These are phyloP conservation scores for Hipparchia sbordonii DNA, from an alignment of 2,888 invertebrate genomes.

Conservation along the genomic window DNA sequence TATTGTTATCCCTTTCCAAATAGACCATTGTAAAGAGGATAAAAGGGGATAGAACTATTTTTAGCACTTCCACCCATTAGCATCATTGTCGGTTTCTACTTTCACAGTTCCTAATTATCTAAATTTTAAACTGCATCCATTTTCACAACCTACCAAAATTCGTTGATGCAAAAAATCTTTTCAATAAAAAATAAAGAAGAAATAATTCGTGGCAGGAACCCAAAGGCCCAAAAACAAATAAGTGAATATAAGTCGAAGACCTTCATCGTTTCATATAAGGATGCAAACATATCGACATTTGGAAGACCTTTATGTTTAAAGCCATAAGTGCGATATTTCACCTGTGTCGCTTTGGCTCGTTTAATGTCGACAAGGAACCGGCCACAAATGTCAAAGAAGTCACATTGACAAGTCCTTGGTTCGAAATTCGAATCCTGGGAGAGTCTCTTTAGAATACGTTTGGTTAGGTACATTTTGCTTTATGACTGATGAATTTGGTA, in stretches of 20 bases:
- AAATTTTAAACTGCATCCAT: background rate
- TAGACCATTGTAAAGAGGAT: too few relatives aligned
- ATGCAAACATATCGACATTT: slow-evolving; percentile 20
- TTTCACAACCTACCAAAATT: background rate
- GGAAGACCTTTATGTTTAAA: background rate
- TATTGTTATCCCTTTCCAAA: too few relatives aligned
- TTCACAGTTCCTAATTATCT: background rate
- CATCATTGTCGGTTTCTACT: background rate
- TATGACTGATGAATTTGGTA: background rate
- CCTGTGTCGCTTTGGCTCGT: slow-evolving; percentile 23
- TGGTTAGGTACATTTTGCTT: slow-evolving; percentile 14
- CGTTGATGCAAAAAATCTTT: background rate
- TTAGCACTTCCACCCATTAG: too few relatives aligned
- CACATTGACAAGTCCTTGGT: slow-evolving; percentile 65
- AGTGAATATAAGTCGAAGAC: slow-evolving; percentile 21
- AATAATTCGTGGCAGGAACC: slow-evolving; percentile 9
- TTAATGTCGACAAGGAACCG: slow-evolving; percentile 48
- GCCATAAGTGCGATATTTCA: slow-evolving; percentile 18
- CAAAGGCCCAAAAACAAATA: slow-evolving; percentile 17
- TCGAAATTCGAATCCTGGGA: slow-evolving; percentile 47
- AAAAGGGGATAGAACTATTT: too few relatives aligned
- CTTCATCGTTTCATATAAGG: slow-evolving; percentile 24
- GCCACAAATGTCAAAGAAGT: slow-evolving; percentile 70
- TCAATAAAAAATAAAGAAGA: slow-evolving; percentile 1
- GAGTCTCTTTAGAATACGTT: slow-evolving; percentile 30